Evolutionary conservation across 2,113 vertebrate genomes (phyloP), one percentile per base, ranked within the genome.

Genomic region (Deroptyus accipitrinus): DNA sequence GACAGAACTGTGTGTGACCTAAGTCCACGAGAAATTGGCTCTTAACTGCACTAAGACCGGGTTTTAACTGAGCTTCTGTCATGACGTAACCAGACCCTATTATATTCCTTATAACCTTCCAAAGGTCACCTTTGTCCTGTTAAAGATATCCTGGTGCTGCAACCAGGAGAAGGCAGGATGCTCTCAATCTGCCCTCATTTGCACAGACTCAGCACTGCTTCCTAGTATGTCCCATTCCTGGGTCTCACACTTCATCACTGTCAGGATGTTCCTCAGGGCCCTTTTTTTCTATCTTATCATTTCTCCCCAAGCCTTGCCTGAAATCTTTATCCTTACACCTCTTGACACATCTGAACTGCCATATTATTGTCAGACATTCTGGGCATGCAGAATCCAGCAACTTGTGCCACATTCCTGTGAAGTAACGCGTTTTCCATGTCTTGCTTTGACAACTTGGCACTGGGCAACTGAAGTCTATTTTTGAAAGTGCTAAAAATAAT

Each of bases 401-500:
- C 76, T 63, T 73, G 27, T 59, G 73, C 57, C 63, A 57, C 72
- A 20, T 57, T 91, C 54, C 55, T 46, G 23, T 67, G 25, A 88
- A 95, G 31, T 33, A 69, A 87, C 18, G 27, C 23, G 44, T 88
- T 81, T 96, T 96, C 74, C 51, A 59, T 62, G 93, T 67, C 83
- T 96, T 94, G 94, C 73, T 89, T 93, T 94, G 87, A 95, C 81
- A 94, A 97, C 67, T 83, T 3, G 9, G 66, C 72, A 96, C 82
- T 64, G 95, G 75, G 92, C 90, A 97, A 94, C 73, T 89, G 78
- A 97, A 95, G 80, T 70, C 94, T 96, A 83, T 96, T 97, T 98
- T 92, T 92, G 83, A 96, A 97, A 96, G 75, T 81, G 83, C 94
- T 97, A 98, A 97, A 98, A 97, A 98, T 96, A 97, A 97, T 97